Evolutionary conservation across 2,797 vertebrate species (phyloP).

Genomic region (Notolabrus celidotus): DNA sequence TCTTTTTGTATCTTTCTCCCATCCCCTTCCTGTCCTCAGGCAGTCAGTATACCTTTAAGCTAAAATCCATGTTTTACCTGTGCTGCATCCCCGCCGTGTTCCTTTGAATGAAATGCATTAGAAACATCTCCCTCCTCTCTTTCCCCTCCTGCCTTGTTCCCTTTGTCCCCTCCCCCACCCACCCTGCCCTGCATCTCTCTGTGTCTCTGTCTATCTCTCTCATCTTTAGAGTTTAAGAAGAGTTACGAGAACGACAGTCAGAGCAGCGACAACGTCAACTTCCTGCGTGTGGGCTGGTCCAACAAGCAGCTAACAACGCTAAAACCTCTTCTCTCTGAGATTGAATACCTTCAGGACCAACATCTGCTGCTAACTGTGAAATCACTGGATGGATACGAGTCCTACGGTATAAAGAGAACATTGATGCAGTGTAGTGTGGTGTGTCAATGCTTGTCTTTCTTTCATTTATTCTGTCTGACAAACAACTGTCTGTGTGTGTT

Average conservation of each 20-base stretch:
- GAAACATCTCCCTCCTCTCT: constrained; percentile 56
- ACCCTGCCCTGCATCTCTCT: constrained; percentile 33
- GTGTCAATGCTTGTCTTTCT: not conserved
- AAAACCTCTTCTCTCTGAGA: constrained; percentile 95
- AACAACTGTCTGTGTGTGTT: not conserved
- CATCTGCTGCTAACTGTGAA: constrained; percentile 96
- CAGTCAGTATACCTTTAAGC: constrained; percentile 77
- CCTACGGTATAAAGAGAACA: constrained; percentile 87
- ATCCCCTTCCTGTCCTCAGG: constrained; percentile 57
- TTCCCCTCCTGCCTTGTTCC: constrained; percentile 22
- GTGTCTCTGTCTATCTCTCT: constrained; percentile 24
- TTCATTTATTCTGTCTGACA: constrained; percentile 1
- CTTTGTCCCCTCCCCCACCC: constrained; percentile 12
- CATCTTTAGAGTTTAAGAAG: constrained; percentile 93
- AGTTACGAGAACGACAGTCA: constrained; percentile 97
- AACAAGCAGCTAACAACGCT: constrained; percentile 95
- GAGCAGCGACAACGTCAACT: constrained; percentile 97
- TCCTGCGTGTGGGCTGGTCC: constrained; percentile 97
- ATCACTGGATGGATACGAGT: constrained; percentile 96
- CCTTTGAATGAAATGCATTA: constrained; percentile 56
- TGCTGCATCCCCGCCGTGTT: constrained; percentile 38
- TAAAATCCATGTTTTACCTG: constrained; percentile 58
- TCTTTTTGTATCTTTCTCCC: constrained; percentile 39
- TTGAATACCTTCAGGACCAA: constrained; percentile 98
- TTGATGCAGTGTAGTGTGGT: not conserved